Evolutionary conservation across 92 coral and sea anemone species (phyloP).

Genomic region (Paragorgia papillata): DNA sequence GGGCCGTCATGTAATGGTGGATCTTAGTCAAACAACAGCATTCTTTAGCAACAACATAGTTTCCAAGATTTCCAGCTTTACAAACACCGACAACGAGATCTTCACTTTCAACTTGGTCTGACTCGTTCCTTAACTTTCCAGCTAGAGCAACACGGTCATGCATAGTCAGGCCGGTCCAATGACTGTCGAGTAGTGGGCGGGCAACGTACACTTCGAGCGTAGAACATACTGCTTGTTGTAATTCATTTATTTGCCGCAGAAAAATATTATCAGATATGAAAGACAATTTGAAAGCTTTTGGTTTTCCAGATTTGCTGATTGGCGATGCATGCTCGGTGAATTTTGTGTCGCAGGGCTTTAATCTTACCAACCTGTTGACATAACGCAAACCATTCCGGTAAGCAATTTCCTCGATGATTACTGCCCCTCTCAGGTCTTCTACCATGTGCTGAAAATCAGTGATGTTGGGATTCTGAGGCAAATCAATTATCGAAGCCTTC

Average conservation of each 20-base stretch:
- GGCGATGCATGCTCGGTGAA: background rate
- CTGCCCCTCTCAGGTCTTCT: too few species aligned
- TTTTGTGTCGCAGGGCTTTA: too few species aligned
- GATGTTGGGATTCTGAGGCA: slow-evolving; percentile 1
- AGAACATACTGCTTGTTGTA: slow-evolving; percentile 4
- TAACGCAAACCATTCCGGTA: too few species aligned
- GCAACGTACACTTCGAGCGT: background rate
- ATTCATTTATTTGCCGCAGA: slow-evolving; percentile 36
- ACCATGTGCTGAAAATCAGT: too few species aligned
- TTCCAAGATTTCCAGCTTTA: too few species aligned
- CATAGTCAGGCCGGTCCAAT: background rate
- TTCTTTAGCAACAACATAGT: background rate
- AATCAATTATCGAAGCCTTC: background rate
- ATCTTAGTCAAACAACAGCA: slow-evolving; percentile 2
- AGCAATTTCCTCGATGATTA: too few species aligned
- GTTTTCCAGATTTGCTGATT: background rate
- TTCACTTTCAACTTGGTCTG: too few species aligned
- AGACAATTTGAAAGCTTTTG: background rate
- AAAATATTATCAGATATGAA: slow-evolving; percentile 24
- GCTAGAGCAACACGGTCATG: background rate
- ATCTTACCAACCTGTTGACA: too few species aligned
- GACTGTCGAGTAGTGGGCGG: too few species aligned
- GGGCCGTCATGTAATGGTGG: background rate
- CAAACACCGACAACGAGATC: slow-evolving; percentile 5
- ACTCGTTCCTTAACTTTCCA: background rate